A percentile compares a stretch with the other conserved stretches of the same genome.
These are phyloP conservation scores for Pseudorasbora parva DNA, from an alignment of 2,113 vertebrate species.

Conservation along the genomic window DNA sequence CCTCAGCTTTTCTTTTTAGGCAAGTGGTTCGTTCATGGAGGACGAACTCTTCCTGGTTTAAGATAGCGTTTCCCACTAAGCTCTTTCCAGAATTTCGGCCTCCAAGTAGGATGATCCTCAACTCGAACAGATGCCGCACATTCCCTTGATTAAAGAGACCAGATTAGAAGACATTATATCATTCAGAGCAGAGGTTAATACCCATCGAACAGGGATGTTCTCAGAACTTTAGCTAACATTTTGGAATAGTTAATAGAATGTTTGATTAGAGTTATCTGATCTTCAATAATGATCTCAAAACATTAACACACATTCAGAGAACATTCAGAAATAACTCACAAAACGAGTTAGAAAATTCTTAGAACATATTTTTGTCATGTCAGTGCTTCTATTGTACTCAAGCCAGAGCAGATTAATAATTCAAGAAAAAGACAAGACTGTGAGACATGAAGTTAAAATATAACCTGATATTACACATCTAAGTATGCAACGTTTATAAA, in stretches of 20 bases:
- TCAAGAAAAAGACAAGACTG: background rate
- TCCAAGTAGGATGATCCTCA: slow-evolving; percentile 71
- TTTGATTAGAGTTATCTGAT: too few species aligned
- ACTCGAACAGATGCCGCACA: slow-evolving; percentile 37
- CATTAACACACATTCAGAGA: too few species aligned
- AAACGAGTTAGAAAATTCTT: too few species aligned
- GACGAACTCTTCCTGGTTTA: slow-evolving; percentile 71
- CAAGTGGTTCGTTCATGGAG: slow-evolving; percentile 68
- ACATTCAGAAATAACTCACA: too few species aligned
- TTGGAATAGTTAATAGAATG: too few species aligned
- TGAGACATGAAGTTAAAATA: slow-evolving; percentile 23
- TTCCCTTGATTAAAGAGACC: background rate
- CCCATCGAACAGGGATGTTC: too few species aligned
- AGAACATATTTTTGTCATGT: background rate
- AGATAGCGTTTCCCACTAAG: slow-evolving; percentile 67
- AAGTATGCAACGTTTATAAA: background rate
- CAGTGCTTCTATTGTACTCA: background rate
- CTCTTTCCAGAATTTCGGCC: slow-evolving; percentile 74
- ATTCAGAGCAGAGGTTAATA: background rate
- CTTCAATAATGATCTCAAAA: too few species aligned
- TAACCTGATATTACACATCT: background rate
- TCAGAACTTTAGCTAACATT: too few species aligned
- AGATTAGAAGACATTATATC: background rate
- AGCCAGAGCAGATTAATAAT: background rate
- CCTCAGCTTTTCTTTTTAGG: slow-evolving; percentile 58